Evolutionary conservation across 2,888 invertebrate genomes (phyloP).

Genomic region (Drosophila emarginata): DNA sequence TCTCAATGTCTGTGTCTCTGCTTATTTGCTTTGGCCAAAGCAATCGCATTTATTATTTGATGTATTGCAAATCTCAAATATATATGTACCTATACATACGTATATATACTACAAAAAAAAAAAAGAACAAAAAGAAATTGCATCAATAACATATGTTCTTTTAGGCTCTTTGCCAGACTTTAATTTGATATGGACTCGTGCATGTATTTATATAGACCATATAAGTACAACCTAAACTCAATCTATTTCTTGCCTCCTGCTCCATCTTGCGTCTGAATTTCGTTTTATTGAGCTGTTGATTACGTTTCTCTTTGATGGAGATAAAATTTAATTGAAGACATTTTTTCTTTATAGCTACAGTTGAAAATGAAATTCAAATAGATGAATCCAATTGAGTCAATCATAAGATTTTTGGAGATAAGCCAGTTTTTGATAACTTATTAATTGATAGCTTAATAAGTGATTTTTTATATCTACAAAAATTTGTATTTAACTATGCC

Average conservation of each 20-base stretch:
- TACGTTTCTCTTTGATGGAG: constrained; percentile 1
- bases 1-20: constrained; percentile 3
- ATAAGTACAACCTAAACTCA: not conserved
- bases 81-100: not conserved
- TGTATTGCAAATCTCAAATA: constrained; percentile 46
- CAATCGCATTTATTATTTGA: constrained; percentile 43
- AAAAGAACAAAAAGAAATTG: constrained; percentile 33
- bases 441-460: too few species aligned
- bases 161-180: constrained; percentile 34
- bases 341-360: constrained; percentile 8
- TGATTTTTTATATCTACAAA: too few species aligned
- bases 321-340: constrained; percentile 21
- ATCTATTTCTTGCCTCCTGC: too few species aligned
- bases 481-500: too few species aligned
- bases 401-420: too few species aligned
- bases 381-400: not conserved
- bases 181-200: constrained; percentile 11
- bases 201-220: not conserved
- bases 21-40: constrained; percentile 54
- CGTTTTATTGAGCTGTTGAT: constrained; percentile 33
- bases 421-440: too few species aligned
- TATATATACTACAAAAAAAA: constrained; percentile 20
- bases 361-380: not conserved
- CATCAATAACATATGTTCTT: constrained; percentile 63
- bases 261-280: not conserved